A percentile compares a stretch with the other conserved stretches of the same genome.
Conservation (phyloP, 2,888 invertebrate species). For the Itoplectis maculator region DNA sequence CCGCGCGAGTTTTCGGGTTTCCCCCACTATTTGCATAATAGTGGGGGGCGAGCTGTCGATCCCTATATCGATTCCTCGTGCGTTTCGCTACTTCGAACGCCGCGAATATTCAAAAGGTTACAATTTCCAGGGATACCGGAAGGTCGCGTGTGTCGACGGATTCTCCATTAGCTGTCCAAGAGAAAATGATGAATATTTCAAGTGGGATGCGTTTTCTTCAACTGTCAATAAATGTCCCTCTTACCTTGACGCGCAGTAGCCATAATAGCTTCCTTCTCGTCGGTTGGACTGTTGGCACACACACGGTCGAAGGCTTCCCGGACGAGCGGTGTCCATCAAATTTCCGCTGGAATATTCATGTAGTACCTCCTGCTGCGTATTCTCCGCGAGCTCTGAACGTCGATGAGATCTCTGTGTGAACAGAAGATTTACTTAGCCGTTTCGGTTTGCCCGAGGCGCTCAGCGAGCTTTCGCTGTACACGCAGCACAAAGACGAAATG, state of each 20-base stretch:
- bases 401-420: slow-evolving; percentile 43
- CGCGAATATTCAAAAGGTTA: too few species aligned
- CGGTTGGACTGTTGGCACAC: neutral
- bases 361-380: neutral
- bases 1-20: too few species aligned
- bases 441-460: slow-evolving; percentile 39
- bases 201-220: slow-evolving; percentile 19
- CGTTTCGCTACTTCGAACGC: too few species aligned
- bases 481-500: slow-evolving; percentile 39
- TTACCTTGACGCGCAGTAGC: slow-evolving; percentile 16
- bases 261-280: slow-evolving; percentile 27
- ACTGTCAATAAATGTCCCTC: slow-evolving; percentile 21
- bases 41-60: too few species aligned
- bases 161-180: neutral
- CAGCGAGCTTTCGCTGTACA: neutral
- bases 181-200: slow-evolving; percentile 21
- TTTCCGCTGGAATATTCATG: slow-evolving; percentile 42
- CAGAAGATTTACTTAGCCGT: slow-evolving; percentile 51
- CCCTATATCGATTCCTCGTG: too few species aligned
- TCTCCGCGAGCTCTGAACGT: neutral
- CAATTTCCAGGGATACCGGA: neutral
- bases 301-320: slow-evolving; percentile 16
- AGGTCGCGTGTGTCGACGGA: neutral
- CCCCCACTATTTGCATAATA: too few species aligned
- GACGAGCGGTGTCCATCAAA: slow-evolving; percentile 25